Evolutionary conservation across 2,888 invertebrate species (phyloP), one percentile per base, ranked within the genome.

Genomic region (Lasius platythorax): DNA sequence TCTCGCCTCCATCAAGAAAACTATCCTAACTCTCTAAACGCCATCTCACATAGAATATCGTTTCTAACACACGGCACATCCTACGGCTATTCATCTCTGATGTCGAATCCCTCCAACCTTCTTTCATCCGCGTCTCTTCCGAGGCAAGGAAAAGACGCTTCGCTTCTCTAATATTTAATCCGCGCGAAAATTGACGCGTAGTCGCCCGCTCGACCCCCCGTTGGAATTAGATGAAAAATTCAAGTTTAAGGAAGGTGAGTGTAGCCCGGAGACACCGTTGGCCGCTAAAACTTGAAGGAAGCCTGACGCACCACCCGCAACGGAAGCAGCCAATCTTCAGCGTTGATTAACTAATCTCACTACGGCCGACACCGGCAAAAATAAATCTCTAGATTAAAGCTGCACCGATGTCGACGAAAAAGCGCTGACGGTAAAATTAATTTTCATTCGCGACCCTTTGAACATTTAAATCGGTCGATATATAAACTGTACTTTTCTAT

Each of bases 161-260:
- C 73, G 58, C 53, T 73, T 83, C 78, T 87, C 89, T 89, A 92
- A 93, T 92, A 92, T 92, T 92, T 92, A 92, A 93, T 92, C 88
- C 87, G 83, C 85, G 61, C 58, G 91, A 91, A 92, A 92, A 93
- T 92, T 92, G 90, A 89, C 89, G 90, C 89, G 90, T 85, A 88
- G 76, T 72, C 85, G 84, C 70, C 50, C 64, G 64, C 79, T 28
- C 82, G 37, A 43, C 73, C 68, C 33, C 72, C 37, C 78, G 68
- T 85, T 68, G 63, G 83, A 79, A 88, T 88, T 85, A 82, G 83
- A 86, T 88, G 85, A 91, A 91, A 91, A 91, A 91, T 91, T 88
- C 75, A 86, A 84, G 82, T 86, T 86, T 83, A 67, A 70, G 83
- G 82, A 63, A 68, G 85, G 63, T 61, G 50, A 79, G 73, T 74